A percentile compares a stretch with the other conserved stretches of the same genome.
Evolutionary conservation across 2,888 invertebrate species (phyloP).

Genomic region (Coelopa pilipes): DNA sequence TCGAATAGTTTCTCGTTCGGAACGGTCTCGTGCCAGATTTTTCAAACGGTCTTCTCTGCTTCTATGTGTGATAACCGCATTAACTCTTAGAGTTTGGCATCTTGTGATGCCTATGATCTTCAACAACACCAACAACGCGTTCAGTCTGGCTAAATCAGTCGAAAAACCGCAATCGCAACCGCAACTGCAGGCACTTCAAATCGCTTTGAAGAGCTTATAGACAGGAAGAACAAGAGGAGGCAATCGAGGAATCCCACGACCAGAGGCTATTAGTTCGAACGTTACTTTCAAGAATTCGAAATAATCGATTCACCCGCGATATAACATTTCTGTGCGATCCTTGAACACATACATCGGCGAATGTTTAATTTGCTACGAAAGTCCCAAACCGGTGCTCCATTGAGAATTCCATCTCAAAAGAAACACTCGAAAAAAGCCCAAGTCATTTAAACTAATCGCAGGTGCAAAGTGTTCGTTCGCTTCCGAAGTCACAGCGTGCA

Average conservation of each 20-base stretch:
- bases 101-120: slow-evolving; percentile 46
- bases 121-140: slow-evolving; percentile 10
- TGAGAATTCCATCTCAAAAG: slow-evolving; percentile 11
- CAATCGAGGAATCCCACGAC: too few relatives aligned
- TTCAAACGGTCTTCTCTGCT: slow-evolving; percentile 8
- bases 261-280: too few relatives aligned
- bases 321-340: background rate
- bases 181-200: slow-evolving; percentile 31
- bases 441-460: background rate
- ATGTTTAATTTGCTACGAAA: slow-evolving; percentile 13
- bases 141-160: slow-evolving; percentile 40
- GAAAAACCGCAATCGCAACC: slow-evolving; percentile 31
- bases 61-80: slow-evolving; percentile 15
- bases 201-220: background rate
- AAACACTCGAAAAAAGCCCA: background rate
- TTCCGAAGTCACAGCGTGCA: background rate
- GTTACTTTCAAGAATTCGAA: too few relatives aligned
- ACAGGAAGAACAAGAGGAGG: too few relatives aligned
- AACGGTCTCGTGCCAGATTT: slow-evolving; percentile 16
- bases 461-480: background rate
- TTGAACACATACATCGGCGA: slow-evolving; percentile 11
- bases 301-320: background rate
- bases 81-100: slow-evolving; percentile 26
- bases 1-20: slow-evolving; percentile 16
- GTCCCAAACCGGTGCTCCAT: slow-evolving; percentile 13